Base-by-base conservation (phyloP, 2,888 invertebrate species). In the Melikaiella ostensackeni region DNA sequence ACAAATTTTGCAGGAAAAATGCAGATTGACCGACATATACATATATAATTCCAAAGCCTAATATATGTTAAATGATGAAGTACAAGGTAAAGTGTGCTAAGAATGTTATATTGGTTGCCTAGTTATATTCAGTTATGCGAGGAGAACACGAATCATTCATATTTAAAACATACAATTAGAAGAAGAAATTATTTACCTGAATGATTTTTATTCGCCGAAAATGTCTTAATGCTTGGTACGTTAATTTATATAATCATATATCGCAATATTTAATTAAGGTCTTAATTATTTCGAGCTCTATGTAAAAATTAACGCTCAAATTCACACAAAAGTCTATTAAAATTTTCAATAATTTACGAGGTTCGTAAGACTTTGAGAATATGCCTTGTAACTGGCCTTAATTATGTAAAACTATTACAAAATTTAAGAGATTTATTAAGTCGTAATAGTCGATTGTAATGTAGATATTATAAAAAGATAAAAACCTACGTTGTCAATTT, bases 21-120 rank as follows among this genome's bases (percentile, higher is more conserved):
- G 50, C 70, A 70, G 24, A 50, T 70, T 27, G 30, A 30, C 11
- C 70, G 70, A 30, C 19, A 27, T 70, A 70, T 70, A 70, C 46
- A 50, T 21, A 70, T 70, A 50, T 70, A 50, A 24, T 70, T 70
- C 50, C 50, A 70, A 70, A 70, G 70, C 70, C 70, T 70, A 50
- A 70, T 70, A 70, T 70, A 50, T 70, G 70, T 50, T 70, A 46
- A 46, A 70, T 46, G 33, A 70, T 70, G 24, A 70, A 70, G 70
- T 70, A 70, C 50, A 70, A 70, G 70, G 50, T 70, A 50, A 70
- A 70, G n/a, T 70, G 50, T 50, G 46, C 70, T 70, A 50, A 70
- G 46, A 70, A 70, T 70, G 33, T 70, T 70, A 70, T 70, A 70
- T 70, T 70, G 70, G 70, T 70, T 70, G 46, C 70, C 70, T 70